These are phyloP conservation scores for Spodoptera frugiperda DNA, from an alignment of 1,140 invertebrate genomes.

Conservation along the genomic window DNA sequence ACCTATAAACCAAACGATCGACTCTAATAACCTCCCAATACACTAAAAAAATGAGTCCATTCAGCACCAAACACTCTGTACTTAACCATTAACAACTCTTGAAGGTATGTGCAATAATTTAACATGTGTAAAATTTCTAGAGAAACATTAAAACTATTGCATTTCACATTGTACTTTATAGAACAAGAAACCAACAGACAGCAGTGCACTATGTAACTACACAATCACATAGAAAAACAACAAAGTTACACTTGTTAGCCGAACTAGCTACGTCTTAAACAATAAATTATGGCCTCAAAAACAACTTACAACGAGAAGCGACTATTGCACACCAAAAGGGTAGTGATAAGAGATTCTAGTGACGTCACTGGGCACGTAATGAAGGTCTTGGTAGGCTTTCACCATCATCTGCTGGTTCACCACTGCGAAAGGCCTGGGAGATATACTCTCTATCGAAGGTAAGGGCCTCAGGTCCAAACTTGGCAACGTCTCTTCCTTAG, in stretches of 20 bases:
- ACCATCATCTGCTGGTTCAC: slow-evolving; percentile 86
- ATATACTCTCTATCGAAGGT: slow-evolving; percentile 82
- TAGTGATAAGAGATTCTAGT: slow-evolving; percentile 80
- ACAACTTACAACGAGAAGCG: slow-evolving; percentile 7
- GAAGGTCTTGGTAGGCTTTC: slow-evolving; percentile 83
- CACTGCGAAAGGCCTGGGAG: slow-evolving; percentile 78
- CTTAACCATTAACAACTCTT: too few relatives aligned
- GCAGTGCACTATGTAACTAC: neutral
- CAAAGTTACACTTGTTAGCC: slow-evolving; percentile 11
- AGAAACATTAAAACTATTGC: too few relatives aligned
- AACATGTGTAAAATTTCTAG: too few relatives aligned
- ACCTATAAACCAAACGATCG: too few relatives aligned
- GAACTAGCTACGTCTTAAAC: slow-evolving; percentile 17
- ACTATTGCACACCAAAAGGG: slow-evolving; percentile 78
- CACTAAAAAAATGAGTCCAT: too few relatives aligned
- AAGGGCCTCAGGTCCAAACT: slow-evolving; percentile 75
- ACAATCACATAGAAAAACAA: slow-evolving; percentile 19
- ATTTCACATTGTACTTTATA: too few relatives aligned
- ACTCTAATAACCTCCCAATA: too few relatives aligned
- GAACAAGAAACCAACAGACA: neutral
- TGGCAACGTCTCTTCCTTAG: slow-evolving; percentile 71
- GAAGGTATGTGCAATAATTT: too few relatives aligned
- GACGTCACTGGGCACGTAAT: slow-evolving; percentile 78
- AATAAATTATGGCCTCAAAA: slow-evolving; percentile 35
- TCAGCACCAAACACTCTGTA: too few relatives aligned